These are phyloP conservation scores for Drosophila maculinotata DNA, from an alignment of 2,888 invertebrate genomes.

Conservation along the genomic window DNA sequence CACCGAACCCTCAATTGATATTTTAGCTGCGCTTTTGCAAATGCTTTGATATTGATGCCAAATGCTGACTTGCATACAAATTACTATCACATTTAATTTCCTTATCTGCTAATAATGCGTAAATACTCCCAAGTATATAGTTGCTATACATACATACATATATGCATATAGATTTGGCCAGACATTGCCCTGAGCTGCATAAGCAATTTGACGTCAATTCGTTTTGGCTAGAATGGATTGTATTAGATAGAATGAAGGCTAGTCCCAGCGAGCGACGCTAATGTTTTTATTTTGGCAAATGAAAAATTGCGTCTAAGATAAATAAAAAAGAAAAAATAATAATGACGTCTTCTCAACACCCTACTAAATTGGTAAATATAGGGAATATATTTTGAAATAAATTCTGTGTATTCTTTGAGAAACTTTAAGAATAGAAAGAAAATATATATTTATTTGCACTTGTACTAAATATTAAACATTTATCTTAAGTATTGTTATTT, in stretches of 20 bases:
- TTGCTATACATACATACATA: constrained; percentile 13
- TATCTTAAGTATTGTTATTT: too few relatives aligned
- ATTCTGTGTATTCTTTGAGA: too few relatives aligned
- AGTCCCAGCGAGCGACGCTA: constrained; percentile 17
- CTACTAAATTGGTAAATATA: neutral
- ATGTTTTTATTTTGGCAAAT: constrained; percentile 46
- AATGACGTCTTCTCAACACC: neutral
- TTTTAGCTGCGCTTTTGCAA: constrained; percentile 62
- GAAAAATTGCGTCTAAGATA: constrained; percentile 32
- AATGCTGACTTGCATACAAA: constrained; percentile 56
- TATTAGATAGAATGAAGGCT: constrained; percentile 13
- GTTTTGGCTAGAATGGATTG: constrained; percentile 5
- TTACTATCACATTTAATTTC: constrained; percentile 49
- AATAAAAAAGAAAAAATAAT: constrained; percentile 31
- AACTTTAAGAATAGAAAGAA: too few relatives aligned
- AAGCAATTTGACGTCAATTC: constrained; percentile 74
- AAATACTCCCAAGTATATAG: constrained; percentile 29
- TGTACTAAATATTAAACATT: too few relatives aligned
- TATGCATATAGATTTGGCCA: constrained; percentile 24
- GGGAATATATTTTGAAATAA: neutral
- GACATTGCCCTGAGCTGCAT: constrained; percentile 64
- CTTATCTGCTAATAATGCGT: constrained; percentile 37
- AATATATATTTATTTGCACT: too few relatives aligned
- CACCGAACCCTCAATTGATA: constrained; percentile 50
- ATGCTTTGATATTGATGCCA: constrained; percentile 50